These are phyloP conservation scores for Isaurus tuberculatus DNA, from an alignment of 92 coral and sea anemone genomes.

Conservation along the genomic window DNA sequence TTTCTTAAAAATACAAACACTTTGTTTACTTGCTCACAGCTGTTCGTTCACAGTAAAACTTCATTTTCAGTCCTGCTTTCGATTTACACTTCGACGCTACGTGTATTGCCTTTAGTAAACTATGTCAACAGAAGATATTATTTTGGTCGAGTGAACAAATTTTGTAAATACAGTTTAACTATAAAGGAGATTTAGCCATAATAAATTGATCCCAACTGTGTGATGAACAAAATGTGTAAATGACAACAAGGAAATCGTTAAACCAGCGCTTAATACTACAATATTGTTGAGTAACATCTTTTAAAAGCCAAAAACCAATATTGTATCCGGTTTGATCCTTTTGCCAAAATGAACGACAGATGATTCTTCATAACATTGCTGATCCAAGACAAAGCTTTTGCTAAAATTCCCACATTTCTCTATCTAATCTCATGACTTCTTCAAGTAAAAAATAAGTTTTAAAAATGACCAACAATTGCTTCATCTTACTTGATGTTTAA, in stretches of 20 bases:
- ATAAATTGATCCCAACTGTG: neutral
- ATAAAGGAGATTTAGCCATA: neutral
- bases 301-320: conserved; percentile 14
- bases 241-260: neutral
- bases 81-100: neutral
- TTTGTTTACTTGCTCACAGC: neutral
- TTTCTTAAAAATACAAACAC: neutral
- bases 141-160: neutral
- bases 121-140: neutral
- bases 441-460: neutral
- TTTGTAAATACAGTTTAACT: conserved; percentile 1
- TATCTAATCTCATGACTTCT: neutral
- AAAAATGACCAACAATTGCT: neutral
- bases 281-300: neutral
- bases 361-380: neutral
- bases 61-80: neutral
- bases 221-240: neutral
- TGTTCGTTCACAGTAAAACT: neutral
- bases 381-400: neutral
- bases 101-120: neutral
- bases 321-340: neutral
- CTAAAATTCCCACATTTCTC: neutral
- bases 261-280: neutral
- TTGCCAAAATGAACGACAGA: neutral
- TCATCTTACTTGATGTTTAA: neutral